These are phyloP conservation scores for Cheirogaleus medius DNA, from an alignment of 2,113 vertebrate genomes.

Conservation along the genomic window DNA sequence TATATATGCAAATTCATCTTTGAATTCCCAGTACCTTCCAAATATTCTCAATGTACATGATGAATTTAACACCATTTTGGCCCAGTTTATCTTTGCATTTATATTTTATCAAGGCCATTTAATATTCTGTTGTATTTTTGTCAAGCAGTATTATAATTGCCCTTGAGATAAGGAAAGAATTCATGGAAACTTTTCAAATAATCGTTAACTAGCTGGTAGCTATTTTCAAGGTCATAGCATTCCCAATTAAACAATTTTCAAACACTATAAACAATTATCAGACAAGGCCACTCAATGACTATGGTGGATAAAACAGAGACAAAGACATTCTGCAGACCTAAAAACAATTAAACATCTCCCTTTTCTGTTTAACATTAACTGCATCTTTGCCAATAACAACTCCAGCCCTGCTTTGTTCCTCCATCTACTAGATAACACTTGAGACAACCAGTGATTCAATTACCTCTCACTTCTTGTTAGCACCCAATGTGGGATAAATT, in stretches of 20 bases:
- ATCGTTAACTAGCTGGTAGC: slow-evolving; percentile 26
- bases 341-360: not conserved
- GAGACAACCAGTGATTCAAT: not conserved
- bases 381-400: not conserved
- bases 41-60: not conserved
- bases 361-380: not conserved
- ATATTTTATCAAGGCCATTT: not conserved
- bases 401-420: not conserved
- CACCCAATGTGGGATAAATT: not conserved
- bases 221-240: slow-evolving; percentile 16
- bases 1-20: not conserved
- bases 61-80: not conserved
- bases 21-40: not conserved
- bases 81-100: not conserved
- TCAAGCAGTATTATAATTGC: not conserved
- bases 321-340: not conserved
- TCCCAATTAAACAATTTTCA: slow-evolving; percentile 40
- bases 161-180: slow-evolving; percentile 31
- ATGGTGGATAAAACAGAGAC: not conserved
- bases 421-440: not conserved
- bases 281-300: not conserved
- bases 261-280: slow-evolving; percentile 27
- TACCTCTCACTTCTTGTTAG: not conserved
- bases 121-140: not conserved
- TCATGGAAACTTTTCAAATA: not conserved